Percentiles rank a stretch among this genome's conserved stretches.
These are phyloP conservation scores for Squalus acanthias DNA, from an alignment of 2,797 vertebrate genomes.

Conservation along the genomic window DNA sequence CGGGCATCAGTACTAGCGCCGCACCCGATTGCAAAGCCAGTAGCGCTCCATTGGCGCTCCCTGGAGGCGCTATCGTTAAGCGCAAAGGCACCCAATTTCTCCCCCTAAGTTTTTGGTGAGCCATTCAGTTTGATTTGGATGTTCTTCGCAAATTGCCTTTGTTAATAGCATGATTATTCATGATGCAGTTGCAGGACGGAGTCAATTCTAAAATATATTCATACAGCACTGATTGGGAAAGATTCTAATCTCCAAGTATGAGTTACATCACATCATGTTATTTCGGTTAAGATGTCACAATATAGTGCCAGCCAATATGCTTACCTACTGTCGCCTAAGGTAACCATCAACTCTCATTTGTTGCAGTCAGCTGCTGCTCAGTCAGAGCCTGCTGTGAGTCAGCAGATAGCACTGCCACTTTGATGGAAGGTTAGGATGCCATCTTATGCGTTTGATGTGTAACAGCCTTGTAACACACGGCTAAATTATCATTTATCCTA, in stretches of 20 bases:
- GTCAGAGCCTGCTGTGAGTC: too few relatives aligned
- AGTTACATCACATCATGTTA: neutral
- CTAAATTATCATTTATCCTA: too few relatives aligned
- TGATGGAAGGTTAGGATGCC: too few relatives aligned
- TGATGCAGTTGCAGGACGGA: neutral
- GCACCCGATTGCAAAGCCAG: too few relatives aligned
- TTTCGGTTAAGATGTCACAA: neutral
- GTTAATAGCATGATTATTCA: neutral
- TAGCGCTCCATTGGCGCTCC: too few relatives aligned
- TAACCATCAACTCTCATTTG: neutral
- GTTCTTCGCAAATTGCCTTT: neutral
- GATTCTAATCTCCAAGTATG: neutral
- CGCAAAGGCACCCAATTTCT: too few relatives aligned
- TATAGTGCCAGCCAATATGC: neutral
- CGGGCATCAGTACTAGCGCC: too few relatives aligned
- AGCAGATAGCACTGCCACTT: too few relatives aligned
- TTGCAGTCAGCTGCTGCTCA: too few relatives aligned
- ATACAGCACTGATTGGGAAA: neutral
- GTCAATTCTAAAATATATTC: neutral
- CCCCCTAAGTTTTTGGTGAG: neutral
- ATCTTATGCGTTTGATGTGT: too few relatives aligned
- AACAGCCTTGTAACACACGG: too few relatives aligned
- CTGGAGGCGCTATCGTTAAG: too few relatives aligned
- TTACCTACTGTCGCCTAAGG: neutral
- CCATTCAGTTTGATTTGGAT: neutral